Evolutionary conservation across 2,113 vertebrate genomes (phyloP).

Genomic region (Cettia cetti): DNA sequence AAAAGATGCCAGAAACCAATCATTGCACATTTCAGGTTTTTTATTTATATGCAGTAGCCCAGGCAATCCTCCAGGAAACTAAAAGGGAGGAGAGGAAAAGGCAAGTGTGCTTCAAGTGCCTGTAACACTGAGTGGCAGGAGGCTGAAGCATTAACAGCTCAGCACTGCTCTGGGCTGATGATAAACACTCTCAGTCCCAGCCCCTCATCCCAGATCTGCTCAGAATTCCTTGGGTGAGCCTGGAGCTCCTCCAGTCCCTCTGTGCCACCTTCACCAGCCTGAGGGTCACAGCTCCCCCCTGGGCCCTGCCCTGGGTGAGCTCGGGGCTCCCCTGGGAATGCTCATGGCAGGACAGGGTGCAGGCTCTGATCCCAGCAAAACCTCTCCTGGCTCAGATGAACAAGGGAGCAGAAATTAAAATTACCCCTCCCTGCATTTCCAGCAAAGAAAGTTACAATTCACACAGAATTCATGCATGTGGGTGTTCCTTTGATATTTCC

Average conservation of each 20-base stretch:
- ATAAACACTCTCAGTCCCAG: background rate
- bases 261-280: no score
- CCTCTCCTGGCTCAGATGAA: background rate
- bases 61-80: background rate
- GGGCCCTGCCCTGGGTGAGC: no score
- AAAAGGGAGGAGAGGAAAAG: background rate
- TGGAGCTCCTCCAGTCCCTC: no score
- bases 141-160: background rate
- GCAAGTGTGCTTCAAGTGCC: background rate
- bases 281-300: no score
- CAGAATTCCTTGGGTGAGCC: no score
- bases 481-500: background rate
- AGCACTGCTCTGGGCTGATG: background rate
- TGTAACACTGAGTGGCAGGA: background rate
- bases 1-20: background rate
- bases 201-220: no score
- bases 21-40: background rate
- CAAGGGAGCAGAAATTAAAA: background rate
- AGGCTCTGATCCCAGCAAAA: background rate
- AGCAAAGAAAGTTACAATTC: background rate
- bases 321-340: background rate
- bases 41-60: background rate
- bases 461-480: background rate
- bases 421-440: accelerated
- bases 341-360: background rate